Conservation (phyloP, 2,113 vertebrate species). For the Riparia riparia region DNA sequence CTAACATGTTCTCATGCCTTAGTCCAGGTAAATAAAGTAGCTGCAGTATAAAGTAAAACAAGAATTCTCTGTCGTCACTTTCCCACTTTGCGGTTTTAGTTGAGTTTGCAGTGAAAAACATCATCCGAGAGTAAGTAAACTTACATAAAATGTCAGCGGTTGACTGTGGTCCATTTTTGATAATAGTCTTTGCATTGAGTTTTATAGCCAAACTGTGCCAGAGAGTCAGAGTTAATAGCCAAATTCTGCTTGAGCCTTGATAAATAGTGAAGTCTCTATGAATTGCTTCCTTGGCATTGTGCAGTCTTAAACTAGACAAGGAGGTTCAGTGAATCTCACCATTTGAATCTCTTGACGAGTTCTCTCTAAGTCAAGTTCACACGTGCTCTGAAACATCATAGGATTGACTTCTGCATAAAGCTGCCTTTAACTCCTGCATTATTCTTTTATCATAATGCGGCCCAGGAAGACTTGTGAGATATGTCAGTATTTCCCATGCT, state of each 20-base stretch:
- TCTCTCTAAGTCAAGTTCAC: neutral
- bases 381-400: neutral
- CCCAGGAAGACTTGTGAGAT: neutral
- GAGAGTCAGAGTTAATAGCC: neutral
- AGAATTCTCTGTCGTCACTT: constrained; percentile 21
- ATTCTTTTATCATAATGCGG: neutral
- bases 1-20: neutral
- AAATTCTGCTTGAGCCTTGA: neutral
- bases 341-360: neutral
- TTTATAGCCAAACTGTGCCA: neutral
- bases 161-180: neutral
- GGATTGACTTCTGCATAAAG: neutral
- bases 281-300: neutral
- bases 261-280: neutral
- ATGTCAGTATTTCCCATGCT: neutral
- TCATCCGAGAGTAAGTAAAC: neutral
- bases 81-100: neutral
- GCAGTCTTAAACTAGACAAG: neutral
- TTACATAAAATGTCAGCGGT: neutral
- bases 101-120: neutral
- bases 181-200: neutral
- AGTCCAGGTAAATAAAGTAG: neutral
- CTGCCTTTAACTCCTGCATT: neutral
- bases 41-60: neutral
- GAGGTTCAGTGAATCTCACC: neutral